phyloP scores from a whole-genome alignment of 2,888 invertebrate genomes.

The Hecatera dysodea region DNA sequence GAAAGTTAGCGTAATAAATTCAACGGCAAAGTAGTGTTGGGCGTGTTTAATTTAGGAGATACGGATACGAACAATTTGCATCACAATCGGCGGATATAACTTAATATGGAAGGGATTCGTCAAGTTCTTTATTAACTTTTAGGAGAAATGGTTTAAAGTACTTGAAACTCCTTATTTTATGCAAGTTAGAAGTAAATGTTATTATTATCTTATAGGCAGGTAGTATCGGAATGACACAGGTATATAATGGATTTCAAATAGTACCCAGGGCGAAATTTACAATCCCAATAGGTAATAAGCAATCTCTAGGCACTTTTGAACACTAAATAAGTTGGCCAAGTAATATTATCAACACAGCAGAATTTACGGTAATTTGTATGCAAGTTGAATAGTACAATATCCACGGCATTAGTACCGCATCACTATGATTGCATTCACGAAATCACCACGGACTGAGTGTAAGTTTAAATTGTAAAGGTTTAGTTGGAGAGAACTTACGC shows the following conservation, averaged over 20 bases:
- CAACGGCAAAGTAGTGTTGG: conserved; percentile 55
- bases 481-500: conserved; percentile 48
- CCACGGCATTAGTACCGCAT: conserved; percentile 6
- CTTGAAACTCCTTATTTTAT: conserved; percentile 14
- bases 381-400: conserved; percentile 1
- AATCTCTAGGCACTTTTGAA: background rate
- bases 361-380: background rate
- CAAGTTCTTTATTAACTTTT: background rate
- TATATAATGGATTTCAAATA: background rate
- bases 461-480: conserved; percentile 64
- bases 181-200: too few relatives aligned
- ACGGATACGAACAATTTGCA: conserved; percentile 42
- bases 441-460: conserved; percentile 45
- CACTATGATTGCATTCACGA: conserved; percentile 43
- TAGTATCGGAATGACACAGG: background rate
- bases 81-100: conserved; percentile 27
- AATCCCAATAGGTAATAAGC: background rate
- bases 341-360: background rate
- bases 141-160: background rate
- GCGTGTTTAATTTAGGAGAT: conserved; percentile 13
- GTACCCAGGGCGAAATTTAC: background rate
- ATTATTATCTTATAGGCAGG: background rate
- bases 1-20: conserved; percentile 59
- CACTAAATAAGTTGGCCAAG: background rate
- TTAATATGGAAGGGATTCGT: conserved; percentile 28